Base-by-base conservation (phyloP, 2,888 invertebrate genomes). In the Noctuana brunneofusca region DNA sequence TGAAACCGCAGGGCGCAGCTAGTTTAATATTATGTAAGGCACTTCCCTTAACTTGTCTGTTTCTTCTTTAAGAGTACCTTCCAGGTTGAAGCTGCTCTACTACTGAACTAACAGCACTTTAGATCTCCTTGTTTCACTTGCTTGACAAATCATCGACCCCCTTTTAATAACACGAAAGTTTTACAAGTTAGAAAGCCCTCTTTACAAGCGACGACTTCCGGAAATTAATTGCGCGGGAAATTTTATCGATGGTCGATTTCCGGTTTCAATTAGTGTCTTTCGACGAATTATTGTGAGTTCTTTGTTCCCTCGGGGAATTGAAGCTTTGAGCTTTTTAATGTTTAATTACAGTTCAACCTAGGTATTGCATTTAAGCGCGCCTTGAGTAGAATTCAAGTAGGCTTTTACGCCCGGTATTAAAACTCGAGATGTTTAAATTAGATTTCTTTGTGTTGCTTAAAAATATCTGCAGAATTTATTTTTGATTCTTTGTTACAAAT, bases 141-240 rank as follows among this genome's bases (percentile, higher is more conserved):
- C 66, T 69, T 70, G 70, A 68, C 68, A 70, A 69, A 70, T 70
- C 53, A 65, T 59, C 54, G 63, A 52, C 50, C 68, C 63, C 55
- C 62, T 68, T 68, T 68, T 68, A 65, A 63, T 64, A 38, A 38
- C 5, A 14, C 50, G 59, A 58, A 62, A 56, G 67, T 69, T 68
- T 69, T 67, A 69, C 68, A 71, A 68, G 66, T 65, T 64, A 30
- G 38, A 56, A 60, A 66, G 53, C 22, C 43, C 59, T 46, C 59
- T 60, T 59, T 41, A 60, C 32, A 53, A 60, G 35, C 53, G 60
- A 22, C 54, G 53, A 48, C 52, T 59, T 52, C 58, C 59, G 59
- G n/a, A 27, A 41, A 53, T 32, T 53, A 59, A 59, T 59, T 59
- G 27, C 50, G 53, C 53, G 46, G 22, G 48, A 60, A 60, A 54